Conservation (phyloP, 2,888 invertebrate species). For the Hirudinaria manillensis region DNA sequence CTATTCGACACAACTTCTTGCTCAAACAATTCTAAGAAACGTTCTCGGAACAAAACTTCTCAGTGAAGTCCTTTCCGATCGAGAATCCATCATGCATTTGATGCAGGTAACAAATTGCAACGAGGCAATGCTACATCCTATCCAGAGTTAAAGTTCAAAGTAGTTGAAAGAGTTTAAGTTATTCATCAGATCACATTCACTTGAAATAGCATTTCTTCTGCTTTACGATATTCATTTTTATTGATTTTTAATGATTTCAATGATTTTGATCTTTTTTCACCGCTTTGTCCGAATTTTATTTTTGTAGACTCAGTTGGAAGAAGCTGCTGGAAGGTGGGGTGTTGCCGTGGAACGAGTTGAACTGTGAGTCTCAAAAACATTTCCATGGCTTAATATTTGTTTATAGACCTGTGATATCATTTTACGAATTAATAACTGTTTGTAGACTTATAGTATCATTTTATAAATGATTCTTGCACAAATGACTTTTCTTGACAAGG, state of each 20-base stretch:
- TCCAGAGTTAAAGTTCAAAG: neutral
- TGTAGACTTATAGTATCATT: neutral
- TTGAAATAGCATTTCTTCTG: neutral
- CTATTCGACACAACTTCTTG: constrained; percentile 17
- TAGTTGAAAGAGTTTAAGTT: neutral
- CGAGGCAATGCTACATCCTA: neutral
- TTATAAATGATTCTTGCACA: no score
- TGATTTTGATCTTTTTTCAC: no score
- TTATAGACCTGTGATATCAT: neutral
- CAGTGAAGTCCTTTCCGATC: neutral
- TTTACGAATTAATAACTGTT: neutral
- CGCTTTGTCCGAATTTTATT: neutral
- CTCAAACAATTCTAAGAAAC: constrained; percentile 18
- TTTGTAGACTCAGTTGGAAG: constrained; percentile 43
- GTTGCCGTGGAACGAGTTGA: constrained; percentile 84
- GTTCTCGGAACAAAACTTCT: constrained; percentile 17
- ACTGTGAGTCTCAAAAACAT: constrained; percentile 60
- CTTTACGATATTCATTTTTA: no score
- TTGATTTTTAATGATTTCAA: no score
- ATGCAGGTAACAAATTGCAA: neutral
- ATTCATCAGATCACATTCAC: neutral
- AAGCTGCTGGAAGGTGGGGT: constrained; percentile 44
- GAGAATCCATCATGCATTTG: constrained; percentile 9
- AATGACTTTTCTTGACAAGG: no score
- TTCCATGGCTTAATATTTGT: neutral